These are phyloP conservation scores for Neoitamus cyanurus DNA, from an alignment of 2,888 invertebrate species.

Conservation along the genomic window DNA sequence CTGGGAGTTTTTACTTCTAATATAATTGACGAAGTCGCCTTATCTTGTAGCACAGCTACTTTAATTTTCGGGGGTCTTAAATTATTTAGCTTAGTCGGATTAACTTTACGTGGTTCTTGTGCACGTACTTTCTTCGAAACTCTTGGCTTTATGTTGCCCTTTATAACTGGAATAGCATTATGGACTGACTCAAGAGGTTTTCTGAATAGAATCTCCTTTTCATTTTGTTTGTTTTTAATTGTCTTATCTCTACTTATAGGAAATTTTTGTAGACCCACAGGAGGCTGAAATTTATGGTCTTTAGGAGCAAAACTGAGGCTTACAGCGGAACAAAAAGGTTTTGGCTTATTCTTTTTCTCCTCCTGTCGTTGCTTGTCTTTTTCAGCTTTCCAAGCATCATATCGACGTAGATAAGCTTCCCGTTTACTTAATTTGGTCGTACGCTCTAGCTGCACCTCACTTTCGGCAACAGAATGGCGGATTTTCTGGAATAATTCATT, in stretches of 20 bases:
- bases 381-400: background rate
- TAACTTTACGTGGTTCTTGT: too few species aligned
- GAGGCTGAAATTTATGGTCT: background rate
- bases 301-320: background rate
- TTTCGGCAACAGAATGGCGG: background rate
- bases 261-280: background rate
- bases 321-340: background rate
- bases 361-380: background rate
- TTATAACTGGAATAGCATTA: too few species aligned
- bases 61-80: too few species aligned
- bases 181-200: too few species aligned
- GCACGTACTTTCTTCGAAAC: too few species aligned
- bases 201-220: too few species aligned
- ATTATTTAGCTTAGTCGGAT: too few species aligned
- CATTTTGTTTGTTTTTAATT: too few species aligned
- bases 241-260: background rate
- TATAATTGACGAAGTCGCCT: too few species aligned
- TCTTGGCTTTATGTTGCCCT: too few species aligned
- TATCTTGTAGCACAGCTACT: too few species aligned
- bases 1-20: background rate
- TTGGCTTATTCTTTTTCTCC: background rate
- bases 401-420: background rate
- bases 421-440: background rate
- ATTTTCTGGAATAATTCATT: background rate
- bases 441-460: background rate